These are phyloP conservation scores for Reticulitermes lucifugus DNA, from an alignment of 2,888 invertebrate species.

Conservation along the genomic window DNA sequence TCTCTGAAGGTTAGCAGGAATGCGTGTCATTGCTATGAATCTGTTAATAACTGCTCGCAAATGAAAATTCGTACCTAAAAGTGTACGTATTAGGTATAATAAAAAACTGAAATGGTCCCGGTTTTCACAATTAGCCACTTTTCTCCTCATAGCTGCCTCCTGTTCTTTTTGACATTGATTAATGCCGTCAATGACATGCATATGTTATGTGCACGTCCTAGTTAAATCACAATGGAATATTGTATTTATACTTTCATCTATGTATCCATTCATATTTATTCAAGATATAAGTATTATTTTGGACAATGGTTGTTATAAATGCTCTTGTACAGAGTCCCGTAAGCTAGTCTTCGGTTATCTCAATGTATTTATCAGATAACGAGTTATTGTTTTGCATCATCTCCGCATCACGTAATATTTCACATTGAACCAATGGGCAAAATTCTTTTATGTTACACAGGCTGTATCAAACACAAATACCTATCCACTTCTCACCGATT, in stretches of 20 bases:
- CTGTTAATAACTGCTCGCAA: not conserved
- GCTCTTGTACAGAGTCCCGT: no score
- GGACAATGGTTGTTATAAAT: not conserved
- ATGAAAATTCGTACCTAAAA: not conserved
- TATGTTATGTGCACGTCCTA: not conserved
- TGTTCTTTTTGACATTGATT: not conserved
- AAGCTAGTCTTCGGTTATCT: not conserved
- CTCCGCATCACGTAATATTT: not conserved
- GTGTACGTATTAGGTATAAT: not conserved
- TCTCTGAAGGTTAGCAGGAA: not conserved
- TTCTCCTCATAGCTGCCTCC: not conserved
- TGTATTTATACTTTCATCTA: not conserved
- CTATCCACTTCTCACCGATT: slow-evolving; percentile 44
- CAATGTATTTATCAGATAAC: not conserved
- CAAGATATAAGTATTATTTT: not conserved
- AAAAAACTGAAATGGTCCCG: not conserved
- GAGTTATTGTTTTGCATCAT: not conserved
- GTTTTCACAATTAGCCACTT: not conserved
- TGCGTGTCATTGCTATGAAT: not conserved
- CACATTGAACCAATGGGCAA: slow-evolving; percentile 22
- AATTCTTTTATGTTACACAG: slow-evolving; percentile 23
- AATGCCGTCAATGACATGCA: not conserved
- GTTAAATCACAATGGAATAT: not conserved
- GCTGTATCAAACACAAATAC: slow-evolving; percentile 33
- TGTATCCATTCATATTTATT: not conserved